These are phyloP conservation scores for Sternarchorhynchus goeldii DNA, from an alignment of 2,797 vertebrate species.

Conservation along the genomic window DNA sequence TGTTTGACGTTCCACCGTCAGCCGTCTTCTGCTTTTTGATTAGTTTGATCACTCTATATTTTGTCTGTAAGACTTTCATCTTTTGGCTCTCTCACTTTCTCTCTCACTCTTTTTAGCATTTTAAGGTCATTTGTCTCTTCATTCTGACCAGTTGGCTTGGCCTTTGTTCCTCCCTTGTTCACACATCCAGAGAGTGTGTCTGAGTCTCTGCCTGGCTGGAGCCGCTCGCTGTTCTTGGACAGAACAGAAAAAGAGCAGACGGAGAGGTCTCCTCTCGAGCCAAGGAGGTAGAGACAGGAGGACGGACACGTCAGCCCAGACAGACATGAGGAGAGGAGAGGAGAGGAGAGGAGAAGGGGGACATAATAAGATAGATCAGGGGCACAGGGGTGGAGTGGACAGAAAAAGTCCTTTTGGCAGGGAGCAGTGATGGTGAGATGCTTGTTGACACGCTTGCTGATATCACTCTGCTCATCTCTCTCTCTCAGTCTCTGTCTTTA, in stretches of 20 bases:
- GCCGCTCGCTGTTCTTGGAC: constrained; percentile 46
- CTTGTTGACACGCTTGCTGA: constrained; percentile 69
- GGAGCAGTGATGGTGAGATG: constrained; percentile 64
- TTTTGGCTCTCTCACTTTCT: constrained; percentile 31
- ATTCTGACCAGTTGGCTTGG: constrained; percentile 26
- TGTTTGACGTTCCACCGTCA: constrained; percentile 33
- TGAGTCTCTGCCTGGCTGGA: constrained; percentile 39
- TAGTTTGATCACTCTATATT: neutral
- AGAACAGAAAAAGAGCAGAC: constrained; percentile 41
- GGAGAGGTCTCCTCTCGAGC: constrained; percentile 41
- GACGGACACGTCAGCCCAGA: constrained; percentile 36
- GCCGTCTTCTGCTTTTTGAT: constrained; percentile 22
- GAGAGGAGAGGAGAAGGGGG: constrained; percentile 8
- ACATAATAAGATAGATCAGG: neutral
- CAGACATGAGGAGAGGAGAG: constrained; percentile 3
- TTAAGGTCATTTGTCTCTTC: constrained; percentile 17
- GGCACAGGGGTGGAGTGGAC: constrained; percentile 6
- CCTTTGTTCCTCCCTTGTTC: constrained; percentile 46
- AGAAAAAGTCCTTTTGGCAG: neutral
- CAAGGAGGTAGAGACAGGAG: constrained; percentile 27
- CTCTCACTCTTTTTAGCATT: constrained; percentile 23
- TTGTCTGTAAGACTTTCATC: constrained; percentile 33
- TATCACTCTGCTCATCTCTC: constrained; percentile 60
- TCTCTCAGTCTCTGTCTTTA: constrained; percentile 21
- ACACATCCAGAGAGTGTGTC: constrained; percentile 40